Conservation (phyloP, 2,797 vertebrate genomes). For the Antrozous pallidus region DNA sequence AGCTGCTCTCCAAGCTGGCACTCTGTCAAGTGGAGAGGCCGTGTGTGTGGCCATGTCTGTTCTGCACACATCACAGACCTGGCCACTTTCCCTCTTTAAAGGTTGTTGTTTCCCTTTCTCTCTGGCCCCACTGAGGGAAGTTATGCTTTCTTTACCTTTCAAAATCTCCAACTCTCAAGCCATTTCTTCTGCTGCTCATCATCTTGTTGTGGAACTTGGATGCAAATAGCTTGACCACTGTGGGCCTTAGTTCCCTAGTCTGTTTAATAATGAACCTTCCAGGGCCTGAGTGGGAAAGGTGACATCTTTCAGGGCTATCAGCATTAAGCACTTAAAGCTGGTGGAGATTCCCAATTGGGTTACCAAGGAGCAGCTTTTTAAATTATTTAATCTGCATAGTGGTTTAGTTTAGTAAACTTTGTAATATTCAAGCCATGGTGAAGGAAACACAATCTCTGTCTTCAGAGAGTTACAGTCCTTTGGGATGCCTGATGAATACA, state of each 20-base stretch:
- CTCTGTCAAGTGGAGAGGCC: neutral
- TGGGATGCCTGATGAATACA: neutral
- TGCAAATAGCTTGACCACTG: neutral
- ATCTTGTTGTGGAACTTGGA: neutral
- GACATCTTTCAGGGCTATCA: neutral
- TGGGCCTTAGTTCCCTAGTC: neutral
- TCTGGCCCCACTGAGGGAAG: neutral
- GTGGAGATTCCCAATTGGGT: neutral
- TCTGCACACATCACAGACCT: neutral
- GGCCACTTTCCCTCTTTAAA: neutral
- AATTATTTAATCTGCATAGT: neutral
- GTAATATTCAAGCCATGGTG: neutral
- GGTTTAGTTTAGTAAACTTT: neutral
- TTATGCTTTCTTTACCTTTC: neutral
- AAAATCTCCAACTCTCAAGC: neutral
- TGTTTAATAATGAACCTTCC: neutral
- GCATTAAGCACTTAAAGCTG: neutral
- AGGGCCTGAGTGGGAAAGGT: neutral
- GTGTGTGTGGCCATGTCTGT: neutral
- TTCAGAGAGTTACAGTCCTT: neutral
- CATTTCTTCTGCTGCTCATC: neutral
- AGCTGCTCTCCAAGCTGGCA: neutral
- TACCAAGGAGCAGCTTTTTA: neutral
- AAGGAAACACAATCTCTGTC: neutral
- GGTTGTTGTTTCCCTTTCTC: neutral